Evolutionary conservation across 1,140 invertebrate genomes (phyloP), one percentile per base, ranked within the genome.

Genomic region (Calliphora vicina): DNA sequence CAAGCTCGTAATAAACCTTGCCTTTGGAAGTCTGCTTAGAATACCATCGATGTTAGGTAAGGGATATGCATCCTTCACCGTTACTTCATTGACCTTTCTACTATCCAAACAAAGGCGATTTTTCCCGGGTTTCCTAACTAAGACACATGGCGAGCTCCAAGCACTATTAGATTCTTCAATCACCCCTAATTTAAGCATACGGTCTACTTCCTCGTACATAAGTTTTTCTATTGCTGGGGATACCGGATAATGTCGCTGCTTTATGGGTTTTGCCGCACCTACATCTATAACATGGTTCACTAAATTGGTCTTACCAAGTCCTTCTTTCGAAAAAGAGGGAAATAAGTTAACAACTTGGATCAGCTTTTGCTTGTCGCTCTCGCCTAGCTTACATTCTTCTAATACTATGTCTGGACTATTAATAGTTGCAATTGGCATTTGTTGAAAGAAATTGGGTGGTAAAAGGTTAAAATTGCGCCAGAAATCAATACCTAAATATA

Each of bases 11-110:
- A 84, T 84, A 26, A 45, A 82, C 23, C 78, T 29, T 45, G 83
- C 83, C 57, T 82, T 72, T 67, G 81, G 83, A 15, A 84, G 27
- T 3, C 83, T n/a, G 67, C 83, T 84, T 29, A 84, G n/a, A n/a
- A 83, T 83, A 20, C 82, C 78, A 15, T 81, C 83, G 10, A 83
- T 83, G 15, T 74, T 61, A 15, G 83, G 83, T 25, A 83, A 29
- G 13, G 83, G 83, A 76, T 83, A 83, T 4, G 78, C 67, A 61
- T 83, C 78, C 23, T 81, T 81, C 5, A 83, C 35, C 3, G 78
- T 83, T 23, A 83, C 71, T 12, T 23, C 35, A 25, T 81, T 82
- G 3, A 83, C 20, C 27, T 83, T 84, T 0, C 82, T 43, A 17
- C 27, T 45, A 50, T 84, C 83, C 4, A 84, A 27, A 76, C 83